Evolutionary conservation across 2,888 invertebrate species (phyloP).

Genomic region (Scotopteryx bipunctaria): DNA sequence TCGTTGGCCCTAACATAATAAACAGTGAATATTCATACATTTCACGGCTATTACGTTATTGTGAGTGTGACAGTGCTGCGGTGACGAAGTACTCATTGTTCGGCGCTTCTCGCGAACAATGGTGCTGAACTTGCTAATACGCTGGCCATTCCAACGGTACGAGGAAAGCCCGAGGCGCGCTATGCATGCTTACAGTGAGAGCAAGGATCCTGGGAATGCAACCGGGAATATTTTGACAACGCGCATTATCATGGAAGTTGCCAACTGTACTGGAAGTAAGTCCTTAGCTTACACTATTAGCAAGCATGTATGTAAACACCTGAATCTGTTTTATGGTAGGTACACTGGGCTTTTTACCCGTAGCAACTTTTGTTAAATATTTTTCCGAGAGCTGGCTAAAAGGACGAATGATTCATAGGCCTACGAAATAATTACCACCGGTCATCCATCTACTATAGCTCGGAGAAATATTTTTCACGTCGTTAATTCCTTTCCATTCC

Average conservation of each 20-base stretch:
- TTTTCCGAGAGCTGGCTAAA: no score
- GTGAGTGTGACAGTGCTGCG: constrained; percentile 40
- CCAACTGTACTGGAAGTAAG: neutral
- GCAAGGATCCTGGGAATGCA: constrained; percentile 8
- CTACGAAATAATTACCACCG: neutral
- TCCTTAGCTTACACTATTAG: neutral
- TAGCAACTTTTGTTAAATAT: no score
- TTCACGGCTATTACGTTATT: constrained; percentile 44
- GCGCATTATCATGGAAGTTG: constrained; percentile 9
- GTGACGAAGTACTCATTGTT: constrained; percentile 47
- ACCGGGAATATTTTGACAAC: constrained; percentile 29
- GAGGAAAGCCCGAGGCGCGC: constrained; percentile 7
- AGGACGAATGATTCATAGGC: no score
- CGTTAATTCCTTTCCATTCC: constrained; percentile 3
- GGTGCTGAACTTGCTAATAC: constrained; percentile 32
- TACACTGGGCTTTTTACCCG: no score
- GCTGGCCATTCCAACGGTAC: constrained; percentile 33
- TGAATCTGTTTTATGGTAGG: neutral
- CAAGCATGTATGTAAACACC: neutral
- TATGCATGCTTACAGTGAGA: constrained; percentile 1
- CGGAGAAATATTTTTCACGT: constrained; percentile 8
- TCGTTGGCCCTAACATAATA: constrained; percentile 31
- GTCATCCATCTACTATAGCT: constrained; percentile 1
- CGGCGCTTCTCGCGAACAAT: constrained; percentile 43
- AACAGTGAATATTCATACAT: constrained; percentile 53